Percentiles rank a stretch among this genome's conserved stretches.
These are phyloP conservation scores for Cyphomyrus plagiostoma DNA, from an alignment of 2,113 vertebrate species.

Conservation along the genomic window DNA sequence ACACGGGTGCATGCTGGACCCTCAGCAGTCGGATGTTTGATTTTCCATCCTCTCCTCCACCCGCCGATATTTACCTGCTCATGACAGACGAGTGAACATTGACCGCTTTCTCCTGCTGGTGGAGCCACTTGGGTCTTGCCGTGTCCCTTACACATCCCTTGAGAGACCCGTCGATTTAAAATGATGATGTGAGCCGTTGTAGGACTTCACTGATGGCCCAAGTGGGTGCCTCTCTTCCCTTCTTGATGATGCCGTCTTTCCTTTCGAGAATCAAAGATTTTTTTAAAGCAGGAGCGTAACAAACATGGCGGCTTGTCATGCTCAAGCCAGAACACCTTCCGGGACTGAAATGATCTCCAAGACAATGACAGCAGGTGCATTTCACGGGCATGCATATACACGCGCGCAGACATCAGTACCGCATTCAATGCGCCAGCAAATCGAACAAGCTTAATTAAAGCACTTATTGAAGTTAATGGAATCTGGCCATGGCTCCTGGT, in stretches of 20 bases:
- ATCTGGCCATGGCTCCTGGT: not conserved
- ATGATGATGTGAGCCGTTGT: slow-evolving; percentile 43
- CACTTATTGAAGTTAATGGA: not conserved
- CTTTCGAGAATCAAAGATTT: not conserved
- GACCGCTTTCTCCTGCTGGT: slow-evolving; percentile 53
- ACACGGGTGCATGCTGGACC: not conserved
- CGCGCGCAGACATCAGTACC: not conserved
- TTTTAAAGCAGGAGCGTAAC: not conserved
- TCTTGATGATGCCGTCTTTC: not conserved
- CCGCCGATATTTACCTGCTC: slow-evolving; percentile 51
- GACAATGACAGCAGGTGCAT: not conserved
- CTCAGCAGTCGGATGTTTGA: slow-evolving; percentile 8
- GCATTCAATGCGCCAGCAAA: not conserved
- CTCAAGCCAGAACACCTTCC: not conserved
- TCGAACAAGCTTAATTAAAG: not conserved
- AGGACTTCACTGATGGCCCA: not conserved
- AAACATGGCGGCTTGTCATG: not conserved
- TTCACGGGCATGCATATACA: not conserved
- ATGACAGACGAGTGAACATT: slow-evolving; percentile 53
- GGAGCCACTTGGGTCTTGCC: slow-evolving; percentile 44
- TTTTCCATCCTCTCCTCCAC: slow-evolving; percentile 27
- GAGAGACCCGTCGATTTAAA: slow-evolving; percentile 43
- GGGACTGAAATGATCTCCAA: not conserved
- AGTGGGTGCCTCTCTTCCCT: not conserved
- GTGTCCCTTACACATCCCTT: slow-evolving; percentile 11